These are phyloP conservation scores for Perognathus longimembris DNA, from an alignment of 2,113 vertebrate species.

Conservation along the genomic window DNA sequence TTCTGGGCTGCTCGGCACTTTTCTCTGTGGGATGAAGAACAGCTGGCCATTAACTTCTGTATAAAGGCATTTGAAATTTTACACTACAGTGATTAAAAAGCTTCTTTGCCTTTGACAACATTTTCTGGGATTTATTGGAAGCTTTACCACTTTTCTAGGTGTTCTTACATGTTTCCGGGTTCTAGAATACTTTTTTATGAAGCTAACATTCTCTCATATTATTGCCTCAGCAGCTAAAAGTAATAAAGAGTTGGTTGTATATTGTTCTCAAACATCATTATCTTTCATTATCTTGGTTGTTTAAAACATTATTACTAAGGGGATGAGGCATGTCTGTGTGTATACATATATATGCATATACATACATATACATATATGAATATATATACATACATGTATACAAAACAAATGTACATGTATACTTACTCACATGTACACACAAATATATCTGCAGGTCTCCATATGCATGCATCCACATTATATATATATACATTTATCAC, in stretches of 20 bases:
- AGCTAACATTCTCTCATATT: neutral
- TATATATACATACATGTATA: too few species aligned
- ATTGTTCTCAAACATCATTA: neutral
- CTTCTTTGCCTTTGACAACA: slow-evolving; percentile 59
- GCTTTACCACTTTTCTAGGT: neutral
- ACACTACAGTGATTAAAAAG: slow-evolving; percentile 47
- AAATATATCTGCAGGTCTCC: too few species aligned
- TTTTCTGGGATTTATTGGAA: slow-evolving; percentile 46
- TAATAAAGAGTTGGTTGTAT: neutral
- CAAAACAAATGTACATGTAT: too few species aligned
- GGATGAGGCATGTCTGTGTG: neutral
- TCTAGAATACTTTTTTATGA: slow-evolving; percentile 29
- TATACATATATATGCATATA: neutral
- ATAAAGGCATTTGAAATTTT: slow-evolving; percentile 40
- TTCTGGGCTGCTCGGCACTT: neutral
- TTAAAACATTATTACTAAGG: neutral
- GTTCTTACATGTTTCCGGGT: neutral
- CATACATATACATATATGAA: neutral
- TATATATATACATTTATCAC: too few species aligned
- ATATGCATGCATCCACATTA: too few species aligned
- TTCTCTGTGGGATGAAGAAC: slow-evolving; percentile 27
- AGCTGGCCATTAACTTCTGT: slow-evolving; percentile 54
- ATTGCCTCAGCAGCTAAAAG: neutral
- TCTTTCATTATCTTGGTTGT: neutral
- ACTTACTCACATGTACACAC: too few species aligned